Conservation (phyloP, 2,113 vertebrate species). For the Paradoxurus hermaphroditus region DNA sequence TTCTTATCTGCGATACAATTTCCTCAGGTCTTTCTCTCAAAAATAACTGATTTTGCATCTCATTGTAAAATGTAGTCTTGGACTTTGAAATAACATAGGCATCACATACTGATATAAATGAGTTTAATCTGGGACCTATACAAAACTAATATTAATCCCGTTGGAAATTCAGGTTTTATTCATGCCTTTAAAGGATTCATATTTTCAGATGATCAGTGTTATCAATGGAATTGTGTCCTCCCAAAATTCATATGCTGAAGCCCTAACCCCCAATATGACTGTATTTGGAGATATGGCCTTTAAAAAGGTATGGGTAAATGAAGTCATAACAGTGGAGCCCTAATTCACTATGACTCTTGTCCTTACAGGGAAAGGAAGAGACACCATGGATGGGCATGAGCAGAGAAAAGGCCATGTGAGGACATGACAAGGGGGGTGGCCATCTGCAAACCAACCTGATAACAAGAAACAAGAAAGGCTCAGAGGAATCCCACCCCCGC, state of each 20-base stretch:
- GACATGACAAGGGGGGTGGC: not conserved
- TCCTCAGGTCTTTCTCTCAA: not conserved
- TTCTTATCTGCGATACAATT: not conserved
- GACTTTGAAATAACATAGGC: not conserved
- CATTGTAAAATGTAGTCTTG: not conserved
- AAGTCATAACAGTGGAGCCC: not conserved
- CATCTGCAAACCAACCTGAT: not conserved
- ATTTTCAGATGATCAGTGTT: not conserved
- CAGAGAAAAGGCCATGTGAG: not conserved
- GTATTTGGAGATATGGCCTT: not conserved
- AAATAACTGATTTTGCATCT: not conserved
- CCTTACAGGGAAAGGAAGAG: not conserved
- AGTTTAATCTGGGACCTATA: not conserved
- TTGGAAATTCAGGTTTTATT: not conserved
- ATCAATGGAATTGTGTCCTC: not conserved
- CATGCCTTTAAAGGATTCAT: not conserved
- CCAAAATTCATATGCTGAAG: not conserved
- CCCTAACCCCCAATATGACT: not conserved
- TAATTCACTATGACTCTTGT: not conserved
- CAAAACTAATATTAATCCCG: not conserved
- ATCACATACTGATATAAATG: not conserved
- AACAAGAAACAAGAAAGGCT: fast-evolving
- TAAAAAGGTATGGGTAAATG: not conserved
- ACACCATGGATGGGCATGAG: not conserved
- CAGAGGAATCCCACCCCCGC: not conserved